Base-by-base conservation (phyloP, 2,113 vertebrate species). In the Amblyornis subalaris region DNA sequence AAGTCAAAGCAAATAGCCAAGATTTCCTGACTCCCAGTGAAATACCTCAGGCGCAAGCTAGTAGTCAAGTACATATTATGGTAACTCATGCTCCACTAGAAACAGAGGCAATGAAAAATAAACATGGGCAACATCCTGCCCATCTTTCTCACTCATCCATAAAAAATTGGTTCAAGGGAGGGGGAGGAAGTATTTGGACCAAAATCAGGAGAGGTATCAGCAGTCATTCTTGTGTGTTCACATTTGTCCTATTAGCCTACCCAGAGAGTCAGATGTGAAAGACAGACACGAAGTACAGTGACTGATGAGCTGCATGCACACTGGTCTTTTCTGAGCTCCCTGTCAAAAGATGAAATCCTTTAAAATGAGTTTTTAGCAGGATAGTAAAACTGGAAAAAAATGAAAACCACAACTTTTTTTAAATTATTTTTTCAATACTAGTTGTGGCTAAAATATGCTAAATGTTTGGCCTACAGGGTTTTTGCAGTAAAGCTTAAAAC, bases 371-470 rank as follows among this genome's bases (percentile, higher is more conserved):
- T 31, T 71, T 93, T 74, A 75, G 72, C 48, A 84, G 36, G 16
- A 25, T 42, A 62, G 16, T 50, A 53, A 64, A 81, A 77, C 35
- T 54, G 54, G 26, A 2, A 65, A 73, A 80, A 53, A 69, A 4
- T 18, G 2, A 54, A 77, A 66, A 19, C 6, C 10, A 14, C 6
- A 3, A 9, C 2, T 18, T 35, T 28, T 3, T 5, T 2, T 11
- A 23, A 14, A 42, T 23, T 22, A 2, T 69, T 71, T 80, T 82
- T 29, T 45, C 20, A 35, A 6, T 44, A 31, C 4, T 35, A 60
- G 9, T 23, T 5, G 20, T 57, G 64, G 29, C 19, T 89, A 75
- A 82, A 79, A 69, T 40, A 15, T 36, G 22, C 48, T 40, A 8
- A 28, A 48, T 35, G 6, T 25, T 67, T 38, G 11, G 35, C 36